phyloP scores from a whole-genome alignment of 1,140 invertebrate genomes.

The Bombus polaris region DNA sequence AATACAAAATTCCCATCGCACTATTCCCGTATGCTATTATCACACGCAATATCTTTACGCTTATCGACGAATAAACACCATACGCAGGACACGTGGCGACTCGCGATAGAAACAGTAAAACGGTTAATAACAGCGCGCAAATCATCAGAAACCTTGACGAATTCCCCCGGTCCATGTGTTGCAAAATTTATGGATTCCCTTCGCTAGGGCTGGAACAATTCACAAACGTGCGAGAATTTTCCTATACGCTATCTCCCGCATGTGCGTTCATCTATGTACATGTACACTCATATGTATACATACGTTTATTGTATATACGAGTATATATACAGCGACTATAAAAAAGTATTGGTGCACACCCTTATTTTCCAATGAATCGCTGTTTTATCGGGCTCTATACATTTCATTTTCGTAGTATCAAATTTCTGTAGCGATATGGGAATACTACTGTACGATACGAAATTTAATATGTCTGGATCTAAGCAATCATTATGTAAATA shows the following conservation, averaged over 20 bases:
- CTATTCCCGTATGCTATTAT: background rate
- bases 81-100: background rate
- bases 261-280: conserved; percentile 12
- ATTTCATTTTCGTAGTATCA: too few species aligned
- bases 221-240: conserved; percentile 36
- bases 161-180: conserved; percentile 26
- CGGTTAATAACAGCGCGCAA: conserved; percentile 19
- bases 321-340: too few species aligned
- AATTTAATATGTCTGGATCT: too few species aligned
- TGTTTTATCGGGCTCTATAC: too few species aligned
- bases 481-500: too few species aligned
- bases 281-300: too few species aligned
- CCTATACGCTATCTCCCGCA: background rate
- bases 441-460: too few species aligned
- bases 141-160: conserved; percentile 28
- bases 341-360: too few species aligned
- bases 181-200: conserved; percentile 39
- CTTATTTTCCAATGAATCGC: too few species aligned
- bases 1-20: background rate
- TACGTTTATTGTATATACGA: too few species aligned
- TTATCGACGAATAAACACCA: background rate
- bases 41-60: background rate
- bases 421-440: too few species aligned
- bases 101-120: background rate
- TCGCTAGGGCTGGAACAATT: conserved; percentile 18